A percentile compares a stretch with the other conserved stretches of the same genome.
Conservation (phyloP, 2,797 vertebrate species). For the Siniperca obscura region DNA sequence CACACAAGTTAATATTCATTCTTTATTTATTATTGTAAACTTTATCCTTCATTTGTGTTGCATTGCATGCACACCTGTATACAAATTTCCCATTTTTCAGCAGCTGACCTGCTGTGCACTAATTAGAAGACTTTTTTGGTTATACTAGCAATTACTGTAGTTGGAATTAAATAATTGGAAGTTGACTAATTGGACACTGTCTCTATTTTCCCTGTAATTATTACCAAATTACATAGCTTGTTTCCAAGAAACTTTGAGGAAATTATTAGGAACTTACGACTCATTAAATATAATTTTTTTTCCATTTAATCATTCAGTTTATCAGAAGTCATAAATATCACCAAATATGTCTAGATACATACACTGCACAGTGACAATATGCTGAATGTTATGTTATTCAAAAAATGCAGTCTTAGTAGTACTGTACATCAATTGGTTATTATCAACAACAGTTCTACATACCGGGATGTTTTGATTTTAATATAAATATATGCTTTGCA, state of each 20-base stretch:
- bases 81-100: not conserved
- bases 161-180: not conserved
- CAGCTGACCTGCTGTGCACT: conserved; percentile 4
- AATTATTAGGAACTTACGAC: not conserved
- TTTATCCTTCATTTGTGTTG: not conserved
- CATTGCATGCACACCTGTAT: not conserved
- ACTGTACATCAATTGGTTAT: not conserved
- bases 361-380: not conserved
- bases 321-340: not conserved
- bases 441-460: not conserved
- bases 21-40: not conserved
- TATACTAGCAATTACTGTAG: not conserved
- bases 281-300: not conserved
- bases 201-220: conserved; percentile 3
- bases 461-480: not conserved
- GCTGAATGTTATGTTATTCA: not conserved
- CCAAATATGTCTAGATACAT: not conserved
- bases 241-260: not conserved
- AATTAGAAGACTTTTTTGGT: not conserved
- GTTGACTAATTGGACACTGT: not conserved
- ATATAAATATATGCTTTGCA: conserved; percentile 14
- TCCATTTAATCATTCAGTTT: not conserved
- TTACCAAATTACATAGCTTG: not conserved
- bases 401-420: not conserved
- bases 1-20: not conserved